Base-by-base conservation (phyloP, 1,140 invertebrate genomes). In the Antheraea mylitta region DNA sequence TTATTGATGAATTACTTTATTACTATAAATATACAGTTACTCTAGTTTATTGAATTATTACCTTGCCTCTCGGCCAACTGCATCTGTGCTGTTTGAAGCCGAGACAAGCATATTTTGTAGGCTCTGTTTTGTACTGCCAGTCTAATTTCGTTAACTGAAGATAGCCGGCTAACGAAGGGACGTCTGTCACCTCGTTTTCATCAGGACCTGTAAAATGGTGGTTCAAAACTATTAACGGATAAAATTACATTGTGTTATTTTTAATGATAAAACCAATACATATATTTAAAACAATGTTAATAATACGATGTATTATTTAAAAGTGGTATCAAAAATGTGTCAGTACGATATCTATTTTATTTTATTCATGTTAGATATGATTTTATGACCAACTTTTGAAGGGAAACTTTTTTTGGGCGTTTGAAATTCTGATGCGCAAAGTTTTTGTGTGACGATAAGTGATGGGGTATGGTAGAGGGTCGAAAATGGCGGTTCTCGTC, bases 61-160 rank as follows among this genome's bases (percentile, higher is more conserved):
- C 89, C 82, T 97, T 97, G 11, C 96, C 97, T 53, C 96, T 87
- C 0, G 97, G 96, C 96, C 96, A 97, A 78, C 96, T 97, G 85
- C 96, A 97, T 45, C 96, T 93, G 59, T 95, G 94, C 62, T 95
- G 95, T 75, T 95, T 95, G 93, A 95, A 95, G 1, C 94, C 97
- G 60, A 97, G 90, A 75, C 97, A 97, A 0, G 97, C 96, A 70
- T 94, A 95, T 59, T 95, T 95, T 38, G 97, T 98, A 0, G 97
- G 96, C 76, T 98, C 97, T 0, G 97, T 98, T 90, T 97, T 97
- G 86, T 98, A 99, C 70, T 96, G 94, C 97, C 98, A 99, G 86
- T 99, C 98, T 65, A 98, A 88, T 81, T 97, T 96, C 63, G 96
- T 96, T 62, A 98, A 91, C 87, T 98, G 97, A 9, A 98, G 90